Evolutionary conservation across 2,888 invertebrate species (phyloP).

Genomic region (Zeuzera pyrina): DNA sequence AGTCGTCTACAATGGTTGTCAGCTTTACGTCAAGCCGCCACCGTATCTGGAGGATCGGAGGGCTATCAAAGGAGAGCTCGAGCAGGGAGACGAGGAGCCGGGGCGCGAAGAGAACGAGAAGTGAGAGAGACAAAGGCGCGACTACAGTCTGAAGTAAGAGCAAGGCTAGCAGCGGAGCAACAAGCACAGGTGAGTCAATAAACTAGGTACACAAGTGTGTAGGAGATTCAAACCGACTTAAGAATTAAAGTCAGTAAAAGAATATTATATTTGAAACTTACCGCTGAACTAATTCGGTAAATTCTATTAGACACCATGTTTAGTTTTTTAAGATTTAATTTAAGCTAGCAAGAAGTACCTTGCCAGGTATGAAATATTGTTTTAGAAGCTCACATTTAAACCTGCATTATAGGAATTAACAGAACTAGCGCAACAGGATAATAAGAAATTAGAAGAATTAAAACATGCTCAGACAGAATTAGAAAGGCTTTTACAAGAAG

Average conservation of each 20-base stretch:
- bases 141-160: conserved; percentile 77
- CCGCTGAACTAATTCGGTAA: no score
- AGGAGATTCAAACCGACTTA: no score
- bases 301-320: no score
- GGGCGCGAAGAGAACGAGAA: conserved; percentile 70
- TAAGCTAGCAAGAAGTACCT: no score
- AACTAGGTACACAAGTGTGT: conserved; percentile 63
- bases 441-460: conserved; percentile 80
- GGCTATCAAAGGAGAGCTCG: conserved; percentile 78
- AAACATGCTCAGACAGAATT: conserved; percentile 79
- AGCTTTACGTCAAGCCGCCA: conserved; percentile 80
- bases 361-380: no score
- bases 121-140: conserved; percentile 74
- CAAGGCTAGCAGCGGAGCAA: conserved; percentile 72
- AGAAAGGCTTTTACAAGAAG: conserved; percentile 82
- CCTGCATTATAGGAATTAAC: conserved; percentile 70
- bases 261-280: no score
- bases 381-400: no score
- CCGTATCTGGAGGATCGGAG: conserved; percentile 78
- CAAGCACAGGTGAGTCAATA: conserved; percentile 67
- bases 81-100: conserved; percentile 64
- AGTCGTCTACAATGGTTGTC: conserved; percentile 84
- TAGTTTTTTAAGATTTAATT: no score
- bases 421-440: conserved; percentile 80
- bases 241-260: no score